Evolutionary conservation across 2,888 invertebrate genomes (phyloP).

Genomic region (Sthenelais limicola): DNA sequence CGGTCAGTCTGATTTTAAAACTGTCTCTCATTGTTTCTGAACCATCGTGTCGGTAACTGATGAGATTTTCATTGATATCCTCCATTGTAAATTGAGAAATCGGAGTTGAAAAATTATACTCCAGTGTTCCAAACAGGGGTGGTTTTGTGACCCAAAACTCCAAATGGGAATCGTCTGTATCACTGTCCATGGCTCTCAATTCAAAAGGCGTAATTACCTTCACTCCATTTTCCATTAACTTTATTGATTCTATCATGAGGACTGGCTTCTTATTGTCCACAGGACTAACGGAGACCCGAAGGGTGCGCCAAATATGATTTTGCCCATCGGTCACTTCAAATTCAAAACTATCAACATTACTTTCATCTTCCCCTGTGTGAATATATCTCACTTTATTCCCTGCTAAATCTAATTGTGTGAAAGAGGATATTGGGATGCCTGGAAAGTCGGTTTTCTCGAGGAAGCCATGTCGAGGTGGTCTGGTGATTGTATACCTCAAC

Average conservation of each 20-base stretch:
- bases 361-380: constrained; percentile 67
- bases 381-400: constrained; percentile 71
- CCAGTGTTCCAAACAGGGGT: constrained; percentile 68
- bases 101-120: constrained; percentile 60
- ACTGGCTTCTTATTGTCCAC: constrained; percentile 71
- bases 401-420: constrained; percentile 70
- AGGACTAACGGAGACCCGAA: constrained; percentile 69
- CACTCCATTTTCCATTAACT: constrained; percentile 67
- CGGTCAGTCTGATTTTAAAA: constrained; percentile 69
- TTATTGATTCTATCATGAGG: constrained; percentile 63
- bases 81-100: constrained; percentile 66
- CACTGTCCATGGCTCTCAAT: constrained; percentile 68
- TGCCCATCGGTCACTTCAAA: constrained; percentile 72
- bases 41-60: constrained; percentile 72
- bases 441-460: constrained; percentile 65
- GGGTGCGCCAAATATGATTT: constrained; percentile 67
- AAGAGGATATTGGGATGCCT: constrained; percentile 64
- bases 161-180: constrained; percentile 63
- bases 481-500: constrained; percentile 67
- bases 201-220: constrained; percentile 71
- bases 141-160: constrained; percentile 65
- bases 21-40: constrained; percentile 67
- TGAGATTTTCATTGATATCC: constrained; percentile 66
- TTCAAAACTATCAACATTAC: constrained; percentile 71
- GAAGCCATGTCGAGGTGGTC: constrained; percentile 67